Evolutionary conservation across 2,888 invertebrate species (phyloP), one percentile per base, ranked within the genome.

Genomic region (Callyntrura guangdongensis): DNA sequence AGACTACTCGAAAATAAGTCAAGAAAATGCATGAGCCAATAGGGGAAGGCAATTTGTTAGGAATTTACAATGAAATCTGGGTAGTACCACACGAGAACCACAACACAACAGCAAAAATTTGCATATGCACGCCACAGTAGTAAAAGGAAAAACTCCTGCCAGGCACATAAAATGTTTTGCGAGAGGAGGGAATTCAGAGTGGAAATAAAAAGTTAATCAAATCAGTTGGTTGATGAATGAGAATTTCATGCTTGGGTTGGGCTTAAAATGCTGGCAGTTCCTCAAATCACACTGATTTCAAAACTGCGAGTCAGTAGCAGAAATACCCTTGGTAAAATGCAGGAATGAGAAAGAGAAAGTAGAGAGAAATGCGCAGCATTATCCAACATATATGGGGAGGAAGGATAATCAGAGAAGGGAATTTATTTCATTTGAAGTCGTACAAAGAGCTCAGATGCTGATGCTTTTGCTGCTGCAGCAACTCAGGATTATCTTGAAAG

Each of bases 231-330:
- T 87, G 91, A 91, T 72, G 87, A 88, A 91, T 87, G 91, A 83
- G 84, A 84, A 91, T 88, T 91, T 91, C 84, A 91, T 91, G 87
- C 87, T 84, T 91, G 83, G 69, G 59, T 67, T 45, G n/a, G 20
- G 9, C 61, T 27, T 20, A 72, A 56, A 84, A 84, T 11, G 36
- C 69, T 11, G 11, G 36, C 36, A 36, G 36, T 36, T 36, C 36
- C 36, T 36, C 36, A 36, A 36, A 36, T 36, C 36, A 36, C 36
- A 36, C 2, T 36, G 36, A 36, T 36, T 36, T 36, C 36, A 36
- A 14, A n/a, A 59, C n/a, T 9, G n/a, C 67, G 59, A 59, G 59
- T 17, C n/a, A 17, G 59, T 3, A 3, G 6, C 59, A n/a, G 6
- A n/a, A 17, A 56, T 11, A 47, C 2, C 2, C 59, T 22, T 12